Percentiles rank a stretch among this genome's conserved stretches.
These are phyloP conservation scores for Ophonus ardosiacus DNA, from an alignment of 2,888 invertebrate species.

Conservation along the genomic window DNA sequence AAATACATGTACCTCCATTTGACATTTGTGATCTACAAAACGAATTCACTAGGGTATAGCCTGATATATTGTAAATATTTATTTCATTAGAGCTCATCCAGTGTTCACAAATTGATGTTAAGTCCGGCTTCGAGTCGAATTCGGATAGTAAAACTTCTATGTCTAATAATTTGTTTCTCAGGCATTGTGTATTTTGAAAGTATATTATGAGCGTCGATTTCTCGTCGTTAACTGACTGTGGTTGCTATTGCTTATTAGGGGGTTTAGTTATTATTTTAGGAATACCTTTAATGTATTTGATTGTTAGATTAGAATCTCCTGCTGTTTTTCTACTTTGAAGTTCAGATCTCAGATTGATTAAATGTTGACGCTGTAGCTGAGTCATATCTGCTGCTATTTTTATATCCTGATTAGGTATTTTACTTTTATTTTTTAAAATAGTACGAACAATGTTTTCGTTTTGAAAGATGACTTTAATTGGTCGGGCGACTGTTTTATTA, in stretches of 20 bases:
- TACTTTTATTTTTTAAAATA: conserved; percentile 5
- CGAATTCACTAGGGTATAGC: neutral
- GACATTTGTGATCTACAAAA: neutral
- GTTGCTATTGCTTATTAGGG: neutral
- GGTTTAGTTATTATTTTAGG: neutral
- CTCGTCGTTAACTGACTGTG: neutral
- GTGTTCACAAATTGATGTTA: neutral
- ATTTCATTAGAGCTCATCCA: neutral
- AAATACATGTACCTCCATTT: neutral
- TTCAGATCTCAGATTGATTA: neutral
- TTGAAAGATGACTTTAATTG: neutral
- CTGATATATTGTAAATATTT: neutral
- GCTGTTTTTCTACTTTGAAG: neutral
- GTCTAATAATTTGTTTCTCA: neutral
- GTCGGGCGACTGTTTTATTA: neutral
- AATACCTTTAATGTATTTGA: neutral
- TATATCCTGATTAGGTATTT: neutral
- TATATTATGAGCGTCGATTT: neutral
- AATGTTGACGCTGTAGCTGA: neutral
- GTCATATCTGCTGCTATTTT: neutral
- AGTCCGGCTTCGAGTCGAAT: neutral
- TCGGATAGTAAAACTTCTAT: neutral
- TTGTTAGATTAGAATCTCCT: neutral
- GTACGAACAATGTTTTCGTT: neutral
- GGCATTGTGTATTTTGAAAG: neutral